These are phyloP conservation scores for Arenaria interpres DNA, from an alignment of 2,113 vertebrate genomes.

Conservation along the genomic window DNA sequence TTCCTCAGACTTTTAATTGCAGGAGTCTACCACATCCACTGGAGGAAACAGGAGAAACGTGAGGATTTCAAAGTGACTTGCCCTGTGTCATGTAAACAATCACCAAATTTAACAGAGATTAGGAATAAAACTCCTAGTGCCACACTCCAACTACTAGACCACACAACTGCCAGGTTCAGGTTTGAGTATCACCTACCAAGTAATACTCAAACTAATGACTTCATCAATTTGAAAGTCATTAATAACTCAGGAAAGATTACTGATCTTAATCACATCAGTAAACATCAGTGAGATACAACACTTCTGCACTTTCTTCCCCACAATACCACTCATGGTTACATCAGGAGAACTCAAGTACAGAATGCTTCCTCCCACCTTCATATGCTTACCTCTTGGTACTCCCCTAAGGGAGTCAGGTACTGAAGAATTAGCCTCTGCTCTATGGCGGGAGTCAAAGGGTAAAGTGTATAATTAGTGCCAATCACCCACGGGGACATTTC, in stretches of 20 bases:
- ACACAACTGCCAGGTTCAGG: neutral
- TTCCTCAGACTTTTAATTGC: neutral
- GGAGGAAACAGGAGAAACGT: neutral
- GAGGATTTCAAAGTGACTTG: neutral
- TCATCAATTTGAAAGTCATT: neutral
- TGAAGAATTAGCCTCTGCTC: constrained; percentile 97
- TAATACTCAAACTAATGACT: constrained; percentile 10
- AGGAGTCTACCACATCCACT: neutral
- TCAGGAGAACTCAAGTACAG: neutral
- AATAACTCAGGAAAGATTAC: neutral
- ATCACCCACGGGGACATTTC: constrained; percentile 99
- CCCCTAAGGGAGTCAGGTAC: constrained; percentile 95
- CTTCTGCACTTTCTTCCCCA: neutral
- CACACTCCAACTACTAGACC: neutral
- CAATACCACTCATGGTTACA: neutral
- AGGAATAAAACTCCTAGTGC: neutral
- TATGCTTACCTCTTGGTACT: constrained; percentile 94
- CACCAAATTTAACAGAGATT: neutral
- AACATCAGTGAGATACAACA: neutral
- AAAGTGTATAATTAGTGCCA: constrained; percentile 95
- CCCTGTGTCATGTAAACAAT: neutral
- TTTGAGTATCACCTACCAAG: neutral
- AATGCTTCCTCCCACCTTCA: neutral
- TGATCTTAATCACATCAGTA: neutral
- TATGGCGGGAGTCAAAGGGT: constrained; percentile 92